Conservation (phyloP, 2,888 invertebrate genomes). For the Oscheius sp. region DNA sequence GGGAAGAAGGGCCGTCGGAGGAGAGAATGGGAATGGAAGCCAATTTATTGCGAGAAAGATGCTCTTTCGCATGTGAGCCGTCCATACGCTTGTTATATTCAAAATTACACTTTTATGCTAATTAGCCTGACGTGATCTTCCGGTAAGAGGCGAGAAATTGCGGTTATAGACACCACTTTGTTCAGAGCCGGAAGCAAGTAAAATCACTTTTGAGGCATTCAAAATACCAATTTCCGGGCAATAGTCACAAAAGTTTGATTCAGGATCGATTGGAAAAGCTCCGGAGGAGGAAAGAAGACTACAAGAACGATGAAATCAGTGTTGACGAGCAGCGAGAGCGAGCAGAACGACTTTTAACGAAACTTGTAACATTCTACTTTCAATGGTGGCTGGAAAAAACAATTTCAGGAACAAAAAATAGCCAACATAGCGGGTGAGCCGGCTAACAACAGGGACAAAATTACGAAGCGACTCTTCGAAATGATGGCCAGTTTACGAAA, state of each 20-base stretch:
- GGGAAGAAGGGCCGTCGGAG: constrained; percentile 4
- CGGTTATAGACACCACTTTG: no score
- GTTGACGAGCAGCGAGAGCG: constrained; percentile 11
- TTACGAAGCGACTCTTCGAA: constrained; percentile 34
- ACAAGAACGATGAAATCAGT: neutral
- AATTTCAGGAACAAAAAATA: constrained; percentile 17
- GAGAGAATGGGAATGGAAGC: no score
- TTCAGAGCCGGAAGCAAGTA: no score
- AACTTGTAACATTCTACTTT: constrained; percentile 3
- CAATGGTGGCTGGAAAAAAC: neutral
- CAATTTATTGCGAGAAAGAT: constrained; percentile 10
- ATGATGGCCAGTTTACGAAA: constrained; percentile 28
- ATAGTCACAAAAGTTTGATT: neutral
- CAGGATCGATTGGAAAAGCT: constrained; percentile 7
- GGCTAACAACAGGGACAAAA: constrained; percentile 16
- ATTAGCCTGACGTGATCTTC: no score
- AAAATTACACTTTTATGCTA: no score
- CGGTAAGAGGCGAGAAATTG: no score
- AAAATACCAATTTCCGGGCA: no score
- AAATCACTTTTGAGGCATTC: no score
- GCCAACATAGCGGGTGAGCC: constrained; percentile 9
- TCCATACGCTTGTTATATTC: no score
- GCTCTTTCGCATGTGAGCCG: neutral
- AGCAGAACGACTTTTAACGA: neutral
- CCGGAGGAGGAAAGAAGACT: neutral